Base-by-base conservation (phyloP, 2,113 vertebrate genomes). In the Butastur rufipennis region DNA sequence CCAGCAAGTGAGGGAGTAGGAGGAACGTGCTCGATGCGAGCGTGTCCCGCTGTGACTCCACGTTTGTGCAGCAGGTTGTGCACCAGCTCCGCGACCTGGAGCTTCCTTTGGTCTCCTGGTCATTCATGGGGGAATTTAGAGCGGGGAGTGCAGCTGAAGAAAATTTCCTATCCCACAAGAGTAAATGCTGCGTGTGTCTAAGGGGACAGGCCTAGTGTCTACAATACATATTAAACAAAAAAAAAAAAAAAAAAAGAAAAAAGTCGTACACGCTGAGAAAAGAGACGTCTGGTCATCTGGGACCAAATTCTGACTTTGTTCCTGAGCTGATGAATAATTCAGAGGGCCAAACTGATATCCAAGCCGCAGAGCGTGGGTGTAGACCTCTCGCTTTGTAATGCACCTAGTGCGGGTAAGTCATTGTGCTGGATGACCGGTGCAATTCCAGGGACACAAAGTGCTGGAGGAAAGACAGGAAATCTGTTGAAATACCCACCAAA, bases 11-110 rank as follows among this genome's bases (percentile, higher is more conserved):
- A 48, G 9, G 45, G n/a, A 68, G 11, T n/a, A 27, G 36, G 27
- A 93, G 43, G 27, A 72, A 36, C 0, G 1, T 6, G 3, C 15
- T 85, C 0, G 0, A 29, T 9, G 13, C 0, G 8, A 61, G 3
- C 0, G 0, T 27, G 7, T 52, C 21, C 20, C 22, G 17, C 32
- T 55, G 23, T 56, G 78, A 52, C 45, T 63, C 42, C 32, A 16
- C 6, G 22, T 15, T 43, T 10, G 32, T 73, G 31, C 36, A 90
- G 62, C 31, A 70, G 31, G 18, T 53, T 94, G 45, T 65, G 32
- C n/a, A 32, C n/a, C 7, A 1, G 5, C 59, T 32, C 17, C 1
- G 4, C 0, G 1, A 50, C 3, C 1, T 16, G 47, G 21, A 92
- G 29, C 55, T 83, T 86, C 32, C 38, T 58, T 56, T 13, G 1